Conservation (phyloP, 1,140 invertebrate species). For the Drosophila obscura region DNA sequence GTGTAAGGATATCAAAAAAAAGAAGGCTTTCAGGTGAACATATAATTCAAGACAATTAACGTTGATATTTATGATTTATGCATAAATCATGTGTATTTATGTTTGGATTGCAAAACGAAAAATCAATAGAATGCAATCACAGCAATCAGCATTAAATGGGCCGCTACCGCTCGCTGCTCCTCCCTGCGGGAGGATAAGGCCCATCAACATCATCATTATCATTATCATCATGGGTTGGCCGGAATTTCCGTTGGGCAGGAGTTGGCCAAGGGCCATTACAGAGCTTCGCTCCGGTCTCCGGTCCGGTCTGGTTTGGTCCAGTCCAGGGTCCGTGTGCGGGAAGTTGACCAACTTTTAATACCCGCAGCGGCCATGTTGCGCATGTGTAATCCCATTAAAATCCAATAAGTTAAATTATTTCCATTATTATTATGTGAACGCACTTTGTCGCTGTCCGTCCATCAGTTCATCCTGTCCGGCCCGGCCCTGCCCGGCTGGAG, state of each 20-base stretch:
- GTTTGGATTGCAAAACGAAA: slow-evolving; percentile 3
- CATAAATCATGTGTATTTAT: not conserved
- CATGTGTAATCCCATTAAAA: slow-evolving; percentile 83
- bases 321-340: not conserved
- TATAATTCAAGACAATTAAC: too few species aligned
- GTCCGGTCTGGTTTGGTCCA: too few species aligned
- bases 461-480: slow-evolving; percentile 39
- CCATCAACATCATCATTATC: slow-evolving; percentile 53
- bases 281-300: too few species aligned
- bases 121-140: slow-evolving; percentile 37
- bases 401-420: slow-evolving; percentile 83
- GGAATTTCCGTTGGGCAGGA: slow-evolving; percentile 31
- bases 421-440: slow-evolving; percentile 81
- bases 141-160: slow-evolving; percentile 58
- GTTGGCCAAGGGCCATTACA: slow-evolving; percentile 52
- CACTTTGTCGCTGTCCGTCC: slow-evolving; percentile 63
- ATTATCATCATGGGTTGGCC: slow-evolving; percentile 39
- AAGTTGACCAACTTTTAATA: slow-evolving; percentile 79
- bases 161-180: not conserved
- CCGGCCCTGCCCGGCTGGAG: too few species aligned
- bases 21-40: too few species aligned
- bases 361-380: slow-evolving; percentile 69
- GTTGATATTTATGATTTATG: too few species aligned
- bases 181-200: slow-evolving; percentile 11
- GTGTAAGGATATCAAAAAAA: too few species aligned